Conservation (phyloP, 1,140 invertebrate genomes). For the Acyrthosiphon pisum region DNA sequence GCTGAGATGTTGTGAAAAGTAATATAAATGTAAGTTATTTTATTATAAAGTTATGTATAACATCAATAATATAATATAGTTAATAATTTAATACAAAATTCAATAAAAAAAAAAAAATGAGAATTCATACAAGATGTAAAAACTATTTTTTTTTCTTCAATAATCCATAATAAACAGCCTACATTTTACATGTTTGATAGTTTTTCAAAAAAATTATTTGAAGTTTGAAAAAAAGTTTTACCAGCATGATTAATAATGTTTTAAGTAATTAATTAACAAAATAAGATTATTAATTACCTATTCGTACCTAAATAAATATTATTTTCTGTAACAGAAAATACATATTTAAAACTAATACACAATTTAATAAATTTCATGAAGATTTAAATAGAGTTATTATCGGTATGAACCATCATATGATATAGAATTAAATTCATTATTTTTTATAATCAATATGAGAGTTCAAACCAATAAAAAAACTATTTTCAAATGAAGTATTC, state of each 20-base stretch:
- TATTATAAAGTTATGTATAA: not conserved
- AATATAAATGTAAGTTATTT: not conserved
- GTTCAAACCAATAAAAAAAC: not conserved
- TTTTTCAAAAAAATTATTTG: not conserved
- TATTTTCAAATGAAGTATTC: not conserved
- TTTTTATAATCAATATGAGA: not conserved
- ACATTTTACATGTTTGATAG: not conserved
- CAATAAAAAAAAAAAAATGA: not conserved
- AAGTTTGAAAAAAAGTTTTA: not conserved
- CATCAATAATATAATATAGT: not conserved
- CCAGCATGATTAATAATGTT: not conserved
- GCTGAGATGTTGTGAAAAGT: not conserved
- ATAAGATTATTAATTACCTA: not conserved
- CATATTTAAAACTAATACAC: not conserved
- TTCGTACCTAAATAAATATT: not conserved
- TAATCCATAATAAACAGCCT: not conserved
- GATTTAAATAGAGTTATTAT: not conserved
- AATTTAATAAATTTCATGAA: not conserved
- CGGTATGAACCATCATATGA: not conserved
- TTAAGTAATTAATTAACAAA: not conserved
- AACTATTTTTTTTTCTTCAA: not conserved
- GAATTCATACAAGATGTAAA: not conserved
- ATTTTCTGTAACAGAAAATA: not conserved
- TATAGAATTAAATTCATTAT: not conserved
- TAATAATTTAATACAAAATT: not conserved